Percentiles rank a stretch among this genome's conserved stretches.
phyloP scores from a whole-genome alignment of 2,113 vertebrate species.

The Takifugu bimaculatus region DNA sequence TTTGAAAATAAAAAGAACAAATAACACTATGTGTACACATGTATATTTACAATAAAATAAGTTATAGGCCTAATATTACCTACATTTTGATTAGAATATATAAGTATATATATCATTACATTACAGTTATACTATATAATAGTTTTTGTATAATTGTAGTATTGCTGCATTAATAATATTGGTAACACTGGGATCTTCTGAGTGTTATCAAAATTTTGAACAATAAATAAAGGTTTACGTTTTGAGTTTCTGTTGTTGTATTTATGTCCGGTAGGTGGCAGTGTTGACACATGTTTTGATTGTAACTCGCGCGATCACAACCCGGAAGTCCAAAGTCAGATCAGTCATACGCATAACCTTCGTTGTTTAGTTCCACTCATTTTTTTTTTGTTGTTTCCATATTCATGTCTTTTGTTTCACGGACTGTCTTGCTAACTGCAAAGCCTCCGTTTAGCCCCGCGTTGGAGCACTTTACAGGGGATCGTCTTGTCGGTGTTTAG shows the following conservation, averaged over 20 bases:
- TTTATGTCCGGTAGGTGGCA: slow-evolving; percentile 37
- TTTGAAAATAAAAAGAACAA: no score
- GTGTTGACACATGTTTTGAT: background rate
- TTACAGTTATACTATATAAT: background rate
- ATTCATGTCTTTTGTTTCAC: background rate
- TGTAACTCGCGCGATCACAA: slow-evolving; percentile 9
- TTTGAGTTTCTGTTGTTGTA: no score
- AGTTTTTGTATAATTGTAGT: no score
- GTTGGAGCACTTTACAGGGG: slow-evolving; percentile 1
- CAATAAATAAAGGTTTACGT: no score
- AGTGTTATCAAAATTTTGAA: no score
- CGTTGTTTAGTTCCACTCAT: background rate
- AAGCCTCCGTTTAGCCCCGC: background rate
- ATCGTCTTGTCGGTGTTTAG: background rate
- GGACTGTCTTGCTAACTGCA: background rate
- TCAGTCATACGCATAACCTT: background rate
- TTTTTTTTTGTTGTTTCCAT: background rate
- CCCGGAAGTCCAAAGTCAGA: slow-evolving; percentile 28
- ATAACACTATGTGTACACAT: no score
- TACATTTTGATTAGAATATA: no score
- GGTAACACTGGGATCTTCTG: no score
- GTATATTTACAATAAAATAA: no score
- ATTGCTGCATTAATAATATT: no score
- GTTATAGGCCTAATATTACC: no score
- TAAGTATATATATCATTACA: no score